Base-by-base conservation (phyloP, 2,113 vertebrate species). In the Sisor rabdophorus region DNA sequence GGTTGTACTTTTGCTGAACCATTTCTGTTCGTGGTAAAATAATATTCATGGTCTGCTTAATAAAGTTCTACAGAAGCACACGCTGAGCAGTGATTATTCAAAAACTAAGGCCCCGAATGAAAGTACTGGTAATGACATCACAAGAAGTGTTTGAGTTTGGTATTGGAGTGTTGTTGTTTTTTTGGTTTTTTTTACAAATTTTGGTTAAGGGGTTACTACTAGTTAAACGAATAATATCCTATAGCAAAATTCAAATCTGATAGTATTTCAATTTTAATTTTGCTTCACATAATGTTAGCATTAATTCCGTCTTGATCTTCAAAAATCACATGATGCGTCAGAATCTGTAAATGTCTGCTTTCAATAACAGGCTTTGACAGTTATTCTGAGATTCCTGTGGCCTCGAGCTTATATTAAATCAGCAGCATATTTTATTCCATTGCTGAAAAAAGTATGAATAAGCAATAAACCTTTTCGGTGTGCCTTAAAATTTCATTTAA, bases 311-410 rank as follows among this genome's bases (percentile, higher is more conserved):
- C 65, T 17, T 17, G 64, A n/a, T 28, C n/a, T 15, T 26, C 47
- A 24, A 50, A 68, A 50, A 28, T 68, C 65, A 75, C 72, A 78
- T 77, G 76, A 84, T 70, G 24, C 68, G 65, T 80, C 75, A 7
- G 74, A 83, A 76, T 64, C 79, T 75, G 78, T 83, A 84, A 84
- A 83, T 79, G 77, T 75, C 77, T 15, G 53, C 68, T 86, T 87
- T 88, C 65, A 83, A 70, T 79, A 84, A 82, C 82, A 85, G 87
- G 69, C 85, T 80, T 88, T 78, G 77, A 82, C 83, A 83, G 84
- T 87, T 86, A 84, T 84, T 85, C 83, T 59, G 79, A 79, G 75
- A 86, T 89, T 85, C 85, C 84, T 86, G 84, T 82, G 86, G 86
- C 53, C 15, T 74, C 77, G 64, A 79, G 78, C 70, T 84, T 86